Conservation (phyloP, 1,140 invertebrate species). For the Orussus abietinus region DNA sequence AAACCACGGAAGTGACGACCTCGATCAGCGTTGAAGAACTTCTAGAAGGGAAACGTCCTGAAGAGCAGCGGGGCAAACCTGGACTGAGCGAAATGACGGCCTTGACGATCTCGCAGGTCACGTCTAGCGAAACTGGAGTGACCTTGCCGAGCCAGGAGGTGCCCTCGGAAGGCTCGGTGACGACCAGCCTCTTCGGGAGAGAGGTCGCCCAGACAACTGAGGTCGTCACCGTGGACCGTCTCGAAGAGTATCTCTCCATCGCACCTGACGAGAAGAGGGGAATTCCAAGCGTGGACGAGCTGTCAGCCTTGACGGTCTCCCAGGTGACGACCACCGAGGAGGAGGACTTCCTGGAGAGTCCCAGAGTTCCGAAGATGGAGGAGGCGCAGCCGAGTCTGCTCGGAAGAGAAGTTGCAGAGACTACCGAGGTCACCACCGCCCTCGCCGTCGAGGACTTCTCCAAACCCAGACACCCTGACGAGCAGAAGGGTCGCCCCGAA, state of each 20-base stretch:
- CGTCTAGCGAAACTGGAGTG: slow-evolving; percentile 15
- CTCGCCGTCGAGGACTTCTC: slow-evolving; percentile 12
- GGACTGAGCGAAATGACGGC: slow-evolving; percentile 8
- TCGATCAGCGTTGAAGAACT: slow-evolving; percentile 13
- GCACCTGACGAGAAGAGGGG: slow-evolving; percentile 21
- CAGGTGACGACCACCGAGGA: slow-evolving; percentile 24
- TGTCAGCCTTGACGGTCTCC: slow-evolving; percentile 20
- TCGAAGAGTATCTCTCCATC: slow-evolving; percentile 13
- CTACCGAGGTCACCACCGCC: slow-evolving; percentile 18
- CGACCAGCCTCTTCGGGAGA: slow-evolving; percentile 27
- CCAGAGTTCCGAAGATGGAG: slow-evolving; percentile 19
- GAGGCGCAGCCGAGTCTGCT: slow-evolving; percentile 17
- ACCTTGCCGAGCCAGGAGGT: background rate
- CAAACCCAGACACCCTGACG: slow-evolving; percentile 15
- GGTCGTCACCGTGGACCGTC: slow-evolving; percentile 25
- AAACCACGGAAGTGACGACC: slow-evolving; percentile 20
- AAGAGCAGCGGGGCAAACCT: slow-evolving; percentile 1
- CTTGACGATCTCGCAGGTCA: slow-evolving; percentile 8
- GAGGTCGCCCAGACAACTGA: slow-evolving; percentile 34
- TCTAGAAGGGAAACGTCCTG: slow-evolving; percentile 1
- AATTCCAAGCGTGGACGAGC: slow-evolving; percentile 23
- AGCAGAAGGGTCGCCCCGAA: slow-evolving; percentile 23
- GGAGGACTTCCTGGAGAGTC: slow-evolving; percentile 14
- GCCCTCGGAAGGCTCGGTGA: too few species aligned
- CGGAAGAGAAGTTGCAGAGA: slow-evolving; percentile 23